These are phyloP conservation scores for Drosophila funebris DNA, from an alignment of 1,140 invertebrate species.

Conservation along the genomic window DNA sequence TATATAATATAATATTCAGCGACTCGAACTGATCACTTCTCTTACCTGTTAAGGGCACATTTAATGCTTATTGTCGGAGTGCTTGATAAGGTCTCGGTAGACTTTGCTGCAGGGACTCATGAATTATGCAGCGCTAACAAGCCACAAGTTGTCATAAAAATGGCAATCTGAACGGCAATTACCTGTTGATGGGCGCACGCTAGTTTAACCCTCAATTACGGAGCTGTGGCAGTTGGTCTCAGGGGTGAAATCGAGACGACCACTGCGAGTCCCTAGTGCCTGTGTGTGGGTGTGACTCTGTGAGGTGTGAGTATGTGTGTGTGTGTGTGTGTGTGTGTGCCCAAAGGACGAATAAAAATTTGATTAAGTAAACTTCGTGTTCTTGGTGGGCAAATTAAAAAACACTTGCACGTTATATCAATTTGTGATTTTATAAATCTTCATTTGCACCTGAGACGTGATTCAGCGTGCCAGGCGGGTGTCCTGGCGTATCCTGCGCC, in stretches of 20 bases:
- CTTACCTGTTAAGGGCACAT: background rate
- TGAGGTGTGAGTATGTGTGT: conserved; percentile 14
- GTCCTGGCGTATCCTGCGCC: conserved; percentile 40
- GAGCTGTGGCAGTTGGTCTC: conserved; percentile 24
- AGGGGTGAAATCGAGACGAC: conserved; percentile 67
- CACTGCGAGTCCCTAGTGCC: conserved; percentile 2
- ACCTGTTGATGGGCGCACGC: conserved; percentile 71
- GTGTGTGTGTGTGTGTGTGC: conserved; percentile 14
- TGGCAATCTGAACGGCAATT: conserved; percentile 60
- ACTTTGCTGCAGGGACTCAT: conserved; percentile 36
- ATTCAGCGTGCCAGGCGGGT: conserved; percentile 1
- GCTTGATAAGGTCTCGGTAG: background rate
- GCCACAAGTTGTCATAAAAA: conserved; percentile 77
- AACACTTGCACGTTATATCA: conserved; percentile 74
- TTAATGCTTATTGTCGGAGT: background rate
- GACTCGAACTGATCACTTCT: background rate
- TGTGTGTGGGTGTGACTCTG: conserved; percentile 14
- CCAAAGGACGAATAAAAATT: conserved; percentile 70
- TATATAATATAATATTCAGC: too few species aligned
- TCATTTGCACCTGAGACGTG: conserved; percentile 79
- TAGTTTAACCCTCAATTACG: conserved; percentile 79
- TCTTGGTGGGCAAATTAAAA: conserved; percentile 54
- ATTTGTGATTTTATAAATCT: conserved; percentile 81
- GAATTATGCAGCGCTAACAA: conserved; percentile 75
- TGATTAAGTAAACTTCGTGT: conserved; percentile 49